A percentile compares a stretch with the other conserved stretches of the same genome.
These are phyloP conservation scores for Clanis bilineata DNA, from an alignment of 2,888 invertebrate species.

Conservation along the genomic window DNA sequence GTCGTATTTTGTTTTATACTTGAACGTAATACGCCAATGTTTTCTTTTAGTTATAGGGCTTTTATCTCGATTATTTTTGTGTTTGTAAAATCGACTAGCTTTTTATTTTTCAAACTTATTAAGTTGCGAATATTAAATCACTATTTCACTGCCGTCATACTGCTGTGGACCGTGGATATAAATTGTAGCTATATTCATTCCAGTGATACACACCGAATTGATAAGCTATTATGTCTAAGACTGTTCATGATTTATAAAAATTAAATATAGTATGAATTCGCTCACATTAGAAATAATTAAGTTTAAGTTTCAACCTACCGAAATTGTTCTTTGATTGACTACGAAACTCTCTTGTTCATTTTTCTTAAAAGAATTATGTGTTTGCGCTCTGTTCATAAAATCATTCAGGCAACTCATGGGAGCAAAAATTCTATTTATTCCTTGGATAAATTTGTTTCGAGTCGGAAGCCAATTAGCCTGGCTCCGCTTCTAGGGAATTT, in stretches of 20 bases:
- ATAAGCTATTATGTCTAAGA: background rate
- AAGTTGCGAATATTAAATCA: background rate
- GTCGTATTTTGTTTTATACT: constrained; percentile 45
- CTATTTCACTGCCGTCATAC: background rate
- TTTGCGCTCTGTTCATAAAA: constrained; percentile 20
- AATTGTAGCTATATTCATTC: background rate
- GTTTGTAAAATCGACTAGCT: constrained; percentile 2
- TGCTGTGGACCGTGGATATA: too few species aligned
- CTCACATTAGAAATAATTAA: background rate
- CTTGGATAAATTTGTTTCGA: constrained; percentile 37
- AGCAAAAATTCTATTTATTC: constrained; percentile 29
- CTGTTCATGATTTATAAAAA: background rate
- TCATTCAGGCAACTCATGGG: constrained; percentile 28
- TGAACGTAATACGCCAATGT: constrained; percentile 54
- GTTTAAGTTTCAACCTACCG: background rate
- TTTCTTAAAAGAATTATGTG: background rate
- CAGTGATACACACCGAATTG: background rate
- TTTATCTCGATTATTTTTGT: constrained; percentile 2
- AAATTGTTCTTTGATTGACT: background rate
- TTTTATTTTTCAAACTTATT: background rate
- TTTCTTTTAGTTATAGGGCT: constrained; percentile 19
- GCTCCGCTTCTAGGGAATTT: constrained; percentile 36
- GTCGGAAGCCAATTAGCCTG: constrained; percentile 39
- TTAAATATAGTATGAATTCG: background rate
- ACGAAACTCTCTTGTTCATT: background rate